Evolutionary conservation across 1,140 invertebrate genomes (phyloP).

Genomic region (Musca domestica): DNA sequence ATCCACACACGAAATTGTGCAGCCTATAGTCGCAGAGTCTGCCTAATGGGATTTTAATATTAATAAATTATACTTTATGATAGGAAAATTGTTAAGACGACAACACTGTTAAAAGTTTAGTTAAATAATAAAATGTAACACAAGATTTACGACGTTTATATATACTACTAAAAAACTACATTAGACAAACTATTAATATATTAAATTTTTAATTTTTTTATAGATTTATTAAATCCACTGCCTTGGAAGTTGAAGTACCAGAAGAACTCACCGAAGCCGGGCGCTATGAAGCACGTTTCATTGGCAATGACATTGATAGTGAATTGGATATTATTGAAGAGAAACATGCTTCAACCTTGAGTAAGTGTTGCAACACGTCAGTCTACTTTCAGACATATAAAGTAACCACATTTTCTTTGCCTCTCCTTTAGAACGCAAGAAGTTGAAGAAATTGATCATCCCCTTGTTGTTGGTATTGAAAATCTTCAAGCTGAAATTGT

Average conservation of each 20-base stretch:
- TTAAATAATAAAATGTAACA: too few species aligned
- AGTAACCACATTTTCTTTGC: neutral
- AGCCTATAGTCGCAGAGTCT: too few species aligned
- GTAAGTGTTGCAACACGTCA: constrained; percentile 59
- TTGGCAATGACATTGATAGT: constrained; percentile 74
- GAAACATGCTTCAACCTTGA: constrained; percentile 73
- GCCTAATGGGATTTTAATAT: neutral
- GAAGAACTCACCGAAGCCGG: constrained; percentile 68
- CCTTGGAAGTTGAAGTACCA: constrained; percentile 69
- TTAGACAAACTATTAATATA: too few species aligned
- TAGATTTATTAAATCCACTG: constrained; percentile 75
- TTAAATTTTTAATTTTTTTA: constrained; percentile 31
- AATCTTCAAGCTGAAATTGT: constrained; percentile 77
- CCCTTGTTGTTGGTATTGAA: constrained; percentile 77
- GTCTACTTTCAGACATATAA: neutral
- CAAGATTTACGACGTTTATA: too few species aligned
- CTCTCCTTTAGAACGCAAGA: constrained; percentile 64
- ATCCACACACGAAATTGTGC: too few species aligned
- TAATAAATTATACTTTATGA: neutral
- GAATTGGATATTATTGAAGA: constrained; percentile 78
- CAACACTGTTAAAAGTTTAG: neutral
- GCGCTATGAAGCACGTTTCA: constrained; percentile 71
- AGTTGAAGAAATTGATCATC: constrained; percentile 77
- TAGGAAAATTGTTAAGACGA: constrained; percentile 18
- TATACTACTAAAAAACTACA: too few species aligned